Evolutionary conservation across 2,888 invertebrate species (phyloP), one percentile per base, ranked within the genome.

Genomic region (Eudasyphora cyanicolor): DNA sequence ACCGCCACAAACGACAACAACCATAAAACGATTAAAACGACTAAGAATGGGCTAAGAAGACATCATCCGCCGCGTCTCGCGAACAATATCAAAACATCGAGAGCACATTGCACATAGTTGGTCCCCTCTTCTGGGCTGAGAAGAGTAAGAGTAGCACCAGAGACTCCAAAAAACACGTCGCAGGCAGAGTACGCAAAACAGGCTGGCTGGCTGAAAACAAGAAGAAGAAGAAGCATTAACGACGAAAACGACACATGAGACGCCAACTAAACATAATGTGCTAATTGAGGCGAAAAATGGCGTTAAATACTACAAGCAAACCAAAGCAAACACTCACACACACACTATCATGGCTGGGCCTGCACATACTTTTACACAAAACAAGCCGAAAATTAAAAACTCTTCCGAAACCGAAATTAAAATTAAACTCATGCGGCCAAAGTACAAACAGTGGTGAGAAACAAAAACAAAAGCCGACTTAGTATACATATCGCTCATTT

Each of bases 221-320:
- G 49, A 75, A 74, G 54, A 54, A 38, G 10, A 62, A 62, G 38
- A 12, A 67, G 67, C 42, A 67, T 19, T 42, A 67, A 42, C 67
- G 29, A 60, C 42, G 42, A 29, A 57, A 38, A 77, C 79, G 60
- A 78, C 81, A 84, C 75, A 76, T 84, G 80, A 84, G 83, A 84
- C 77, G 77, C 70, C 49, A 77, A 83, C 77, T 75, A 75, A 84
- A 78, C 75, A 71, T 57, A 83, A 84, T 81, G 81, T 84, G 83
- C 83, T 84, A 84, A 84, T 84, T 84, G 83, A 84, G 81, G 83
- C 83, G 83, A 81, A 84, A 81, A 84, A 84, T 81, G 83, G 83
- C 83, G 83, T 84, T 81, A 84, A 84, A 84, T 84, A 78, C 75
- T 81, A 81, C 75, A 76, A 75, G 64, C 64, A 76, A 24, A 73